A percentile compares a stretch with the other conserved stretches of the same genome.
Conservation (phyloP, 1,140 invertebrate species). For the Penaeus indicus region DNA sequence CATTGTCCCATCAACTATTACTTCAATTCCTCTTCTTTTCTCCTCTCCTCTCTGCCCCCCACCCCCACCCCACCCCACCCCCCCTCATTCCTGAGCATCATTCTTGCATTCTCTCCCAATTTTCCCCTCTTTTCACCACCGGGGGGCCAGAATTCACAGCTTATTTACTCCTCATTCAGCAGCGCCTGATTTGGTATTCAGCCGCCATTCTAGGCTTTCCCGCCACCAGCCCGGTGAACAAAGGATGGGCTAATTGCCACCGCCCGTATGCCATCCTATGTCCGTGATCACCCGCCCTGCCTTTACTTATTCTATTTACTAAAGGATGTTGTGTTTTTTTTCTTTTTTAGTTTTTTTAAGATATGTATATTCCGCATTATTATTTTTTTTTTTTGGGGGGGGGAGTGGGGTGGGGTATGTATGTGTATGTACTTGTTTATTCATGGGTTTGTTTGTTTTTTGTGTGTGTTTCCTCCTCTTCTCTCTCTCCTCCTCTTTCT, state of each 20-base stretch:
- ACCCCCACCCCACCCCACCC: slow-evolving; percentile 26
- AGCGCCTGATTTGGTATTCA: slow-evolving; percentile 63
- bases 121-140: slow-evolving; percentile 57
- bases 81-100: slow-evolving; percentile 49
- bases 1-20: slow-evolving; percentile 49
- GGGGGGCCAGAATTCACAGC: slow-evolving; percentile 61
- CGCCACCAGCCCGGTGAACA: slow-evolving; percentile 58
- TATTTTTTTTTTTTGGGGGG: too few species aligned
- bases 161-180: slow-evolving; percentile 63
- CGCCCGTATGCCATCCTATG: slow-evolving; percentile 54
- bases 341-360: not conserved
- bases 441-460: slow-evolving; percentile 29
- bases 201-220: slow-evolving; percentile 57
- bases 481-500: not conserved
- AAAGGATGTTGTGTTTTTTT: not conserved
- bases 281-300: slow-evolving; percentile 23
- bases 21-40: slow-evolving; percentile 44
- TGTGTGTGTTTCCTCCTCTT: slow-evolving; percentile 19
- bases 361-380: not conserved
- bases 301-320: slow-evolving; percentile 23
- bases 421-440: slow-evolving; percentile 39
- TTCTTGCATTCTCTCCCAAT: slow-evolving; percentile 62
- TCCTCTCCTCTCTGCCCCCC: not conserved
- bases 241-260: slow-evolving; percentile 59
- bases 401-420: too few species aligned